Percentiles rank a stretch among this genome's conserved stretches.
Conservation (phyloP, 2,888 invertebrate genomes). For the Drosophila tanythrix region DNA sequence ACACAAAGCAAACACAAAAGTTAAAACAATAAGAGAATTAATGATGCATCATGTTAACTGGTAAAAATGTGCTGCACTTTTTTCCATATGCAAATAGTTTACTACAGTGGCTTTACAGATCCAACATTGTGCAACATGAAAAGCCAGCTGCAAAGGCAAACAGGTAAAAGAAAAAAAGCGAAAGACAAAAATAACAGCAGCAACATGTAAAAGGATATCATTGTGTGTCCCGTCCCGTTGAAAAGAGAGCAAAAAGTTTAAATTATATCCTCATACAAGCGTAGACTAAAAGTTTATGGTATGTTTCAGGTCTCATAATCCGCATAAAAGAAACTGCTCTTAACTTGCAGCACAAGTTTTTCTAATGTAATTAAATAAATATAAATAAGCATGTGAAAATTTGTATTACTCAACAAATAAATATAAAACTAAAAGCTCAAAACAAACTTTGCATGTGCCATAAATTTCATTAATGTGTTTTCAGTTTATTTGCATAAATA, state of each 20-base stretch:
- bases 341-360: background rate
- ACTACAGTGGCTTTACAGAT: slow-evolving; percentile 6
- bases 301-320: background rate
- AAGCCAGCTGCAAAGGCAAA: background rate
- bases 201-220: slow-evolving; percentile 7
- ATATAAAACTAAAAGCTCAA: background rate
- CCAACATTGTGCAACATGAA: background rate
- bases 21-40: slow-evolving; percentile 31
- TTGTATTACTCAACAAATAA: background rate
- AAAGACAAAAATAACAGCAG: background rate
- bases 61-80: slow-evolving; percentile 2
- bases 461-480: background rate
- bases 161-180: background rate
- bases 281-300: background rate
- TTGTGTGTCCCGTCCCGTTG: background rate
- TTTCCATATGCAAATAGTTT: slow-evolving; percentile 16
- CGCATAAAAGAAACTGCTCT: background rate
- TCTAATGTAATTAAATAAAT: background rate
- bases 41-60: slow-evolving; percentile 36
- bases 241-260: background rate
- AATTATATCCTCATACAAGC: background rate
- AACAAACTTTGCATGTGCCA: background rate
- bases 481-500: background rate
- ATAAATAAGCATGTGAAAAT: no score
- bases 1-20: background rate